Evolutionary conservation across 2,888 invertebrate genomes (phyloP).

Genomic region (Harpalus rufipes): DNA sequence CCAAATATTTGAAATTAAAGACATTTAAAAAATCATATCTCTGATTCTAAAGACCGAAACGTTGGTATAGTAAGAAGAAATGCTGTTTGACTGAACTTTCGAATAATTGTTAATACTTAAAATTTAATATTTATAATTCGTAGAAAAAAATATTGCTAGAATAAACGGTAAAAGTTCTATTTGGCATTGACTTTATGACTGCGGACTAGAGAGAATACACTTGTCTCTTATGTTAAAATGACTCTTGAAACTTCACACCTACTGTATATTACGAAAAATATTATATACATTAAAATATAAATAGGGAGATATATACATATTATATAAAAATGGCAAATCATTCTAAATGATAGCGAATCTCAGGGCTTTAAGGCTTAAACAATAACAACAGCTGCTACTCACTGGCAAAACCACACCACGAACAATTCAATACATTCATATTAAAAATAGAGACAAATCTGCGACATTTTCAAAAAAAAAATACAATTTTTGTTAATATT

Average conservation of each 20-base stretch:
- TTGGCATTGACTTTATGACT: slow-evolving; percentile 1
- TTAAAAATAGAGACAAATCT: too few relatives aligned
- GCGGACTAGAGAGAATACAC: slow-evolving; percentile 57
- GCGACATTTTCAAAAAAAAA: too few relatives aligned
- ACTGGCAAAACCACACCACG: background rate
- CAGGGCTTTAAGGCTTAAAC: slow-evolving; percentile 27
- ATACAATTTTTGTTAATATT: too few relatives aligned
- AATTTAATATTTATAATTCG: too few relatives aligned
- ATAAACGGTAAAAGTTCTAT: background rate
- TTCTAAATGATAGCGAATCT: slow-evolving; percentile 60
- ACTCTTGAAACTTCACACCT: slow-evolving; percentile 30
- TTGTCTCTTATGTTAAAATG: slow-evolving; percentile 46
- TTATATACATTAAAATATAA: slow-evolving; percentile 59
- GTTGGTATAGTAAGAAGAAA: too few relatives aligned
- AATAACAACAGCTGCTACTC: slow-evolving; percentile 8
- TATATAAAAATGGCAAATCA: slow-evolving; percentile 58
- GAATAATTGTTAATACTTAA: too few relatives aligned
- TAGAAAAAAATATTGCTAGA: background rate
- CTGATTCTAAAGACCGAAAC: too few relatives aligned
- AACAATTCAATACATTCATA: background rate
- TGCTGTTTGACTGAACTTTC: too few relatives aligned
- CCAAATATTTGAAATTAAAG: too few relatives aligned
- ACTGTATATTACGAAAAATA: slow-evolving; percentile 52
- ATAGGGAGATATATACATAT: slow-evolving; percentile 48
- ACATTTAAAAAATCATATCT: too few relatives aligned